phyloP scores from a whole-genome alignment of 2,888 invertebrate species.

The Leptopterna dolabrata region DNA sequence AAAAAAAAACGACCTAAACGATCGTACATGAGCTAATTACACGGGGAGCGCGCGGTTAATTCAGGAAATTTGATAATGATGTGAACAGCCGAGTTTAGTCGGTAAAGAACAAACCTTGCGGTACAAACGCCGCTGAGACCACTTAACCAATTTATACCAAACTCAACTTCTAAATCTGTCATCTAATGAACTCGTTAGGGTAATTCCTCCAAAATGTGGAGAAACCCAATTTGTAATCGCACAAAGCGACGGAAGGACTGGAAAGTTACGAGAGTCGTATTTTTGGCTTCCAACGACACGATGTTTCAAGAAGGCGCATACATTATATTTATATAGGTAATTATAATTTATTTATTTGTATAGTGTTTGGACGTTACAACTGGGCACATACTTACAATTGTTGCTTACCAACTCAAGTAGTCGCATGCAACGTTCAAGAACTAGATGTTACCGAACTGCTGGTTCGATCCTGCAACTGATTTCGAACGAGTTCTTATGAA shows the following conservation, averaged over 20 bases:
- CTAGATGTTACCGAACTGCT: too few species aligned
- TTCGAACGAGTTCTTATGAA: too few species aligned
- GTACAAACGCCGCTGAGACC: background rate
- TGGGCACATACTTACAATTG: too few species aligned
- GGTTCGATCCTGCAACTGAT: too few species aligned
- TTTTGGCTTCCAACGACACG: too few species aligned
- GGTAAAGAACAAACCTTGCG: slow-evolving; percentile 3
- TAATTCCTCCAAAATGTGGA: background rate
- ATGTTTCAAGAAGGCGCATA: too few species aligned
- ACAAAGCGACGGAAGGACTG: background rate
- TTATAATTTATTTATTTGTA: too few species aligned
- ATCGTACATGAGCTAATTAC: slow-evolving; percentile 12
- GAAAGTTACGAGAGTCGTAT: background rate
- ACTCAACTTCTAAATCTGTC: background rate
- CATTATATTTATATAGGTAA: too few species aligned
- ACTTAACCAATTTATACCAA: slow-evolving; percentile 32
- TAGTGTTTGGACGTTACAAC: too few species aligned
- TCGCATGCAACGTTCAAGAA: too few species aligned
- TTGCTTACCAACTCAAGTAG: too few species aligned
- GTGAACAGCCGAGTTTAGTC: slow-evolving; percentile 14
- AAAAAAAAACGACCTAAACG: background rate
- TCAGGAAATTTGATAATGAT: slow-evolving; percentile 41
- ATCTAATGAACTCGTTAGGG: slow-evolving; percentile 7
- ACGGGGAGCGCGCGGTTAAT: background rate
- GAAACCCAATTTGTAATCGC: background rate